Evolutionary conservation across 2,888 invertebrate genomes (phyloP).

Genomic region (Isoperla grammatica): DNA sequence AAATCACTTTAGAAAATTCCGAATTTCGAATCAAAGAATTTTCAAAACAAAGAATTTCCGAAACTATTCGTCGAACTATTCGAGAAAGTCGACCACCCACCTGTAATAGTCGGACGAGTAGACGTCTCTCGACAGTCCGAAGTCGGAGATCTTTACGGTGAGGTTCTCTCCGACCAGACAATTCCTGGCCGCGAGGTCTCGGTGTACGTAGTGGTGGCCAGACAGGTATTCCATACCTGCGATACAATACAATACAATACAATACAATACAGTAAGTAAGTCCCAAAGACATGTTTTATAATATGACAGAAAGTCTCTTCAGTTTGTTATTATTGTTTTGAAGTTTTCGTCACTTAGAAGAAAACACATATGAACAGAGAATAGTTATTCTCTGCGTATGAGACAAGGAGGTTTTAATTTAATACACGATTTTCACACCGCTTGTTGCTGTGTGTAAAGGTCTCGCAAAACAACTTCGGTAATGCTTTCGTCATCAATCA

Average conservation of each 20-base stretch:
- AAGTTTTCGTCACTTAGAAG: too few relatives aligned
- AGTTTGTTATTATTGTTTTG: background rate
- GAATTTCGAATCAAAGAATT: too few relatives aligned
- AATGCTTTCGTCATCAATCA: too few relatives aligned
- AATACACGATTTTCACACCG: too few relatives aligned
- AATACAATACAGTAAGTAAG: background rate
- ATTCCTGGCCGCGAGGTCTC: conserved; percentile 94
- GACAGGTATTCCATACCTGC: conserved; percentile 81
- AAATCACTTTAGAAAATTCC: too few relatives aligned
- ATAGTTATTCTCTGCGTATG: background rate
- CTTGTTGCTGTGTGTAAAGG: too few relatives aligned
- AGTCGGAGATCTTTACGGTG: conserved; percentile 95
- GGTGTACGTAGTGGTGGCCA: conserved; percentile 91
- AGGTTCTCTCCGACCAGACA: conserved; percentile 93
- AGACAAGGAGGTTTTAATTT: too few relatives aligned
- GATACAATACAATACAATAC: background rate
- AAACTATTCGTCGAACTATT: too few relatives aligned
- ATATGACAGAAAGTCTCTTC: too few relatives aligned
- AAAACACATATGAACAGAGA: background rate
- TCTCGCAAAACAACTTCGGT: too few relatives aligned
- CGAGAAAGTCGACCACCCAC: conserved; percentile 42
- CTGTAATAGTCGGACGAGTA: conserved; percentile 90
- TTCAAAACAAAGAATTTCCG: too few relatives aligned
- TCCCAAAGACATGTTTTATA: too few relatives aligned
- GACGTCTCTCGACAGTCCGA: conserved; percentile 89